These are phyloP conservation scores for Oreochromis tanganicae DNA, from an alignment of 2,113 vertebrate genomes.

Conservation along the genomic window DNA sequence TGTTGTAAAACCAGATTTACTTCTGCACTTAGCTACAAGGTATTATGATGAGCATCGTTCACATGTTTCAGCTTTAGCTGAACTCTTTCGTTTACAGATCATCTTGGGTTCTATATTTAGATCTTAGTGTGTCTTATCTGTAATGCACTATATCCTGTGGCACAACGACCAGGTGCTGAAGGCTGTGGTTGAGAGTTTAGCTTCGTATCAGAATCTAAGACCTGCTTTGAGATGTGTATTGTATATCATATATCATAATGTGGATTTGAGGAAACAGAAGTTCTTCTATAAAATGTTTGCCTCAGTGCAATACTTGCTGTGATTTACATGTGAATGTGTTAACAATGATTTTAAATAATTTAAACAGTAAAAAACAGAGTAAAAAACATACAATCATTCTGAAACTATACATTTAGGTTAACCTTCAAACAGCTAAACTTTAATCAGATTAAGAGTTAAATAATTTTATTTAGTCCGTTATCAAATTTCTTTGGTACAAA, in stretches of 20 bases:
- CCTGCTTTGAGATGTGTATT: too few relatives aligned
- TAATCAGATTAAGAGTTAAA: accelerated
- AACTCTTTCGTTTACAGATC: not conserved
- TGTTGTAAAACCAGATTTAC: not conserved
- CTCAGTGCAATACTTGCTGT: not conserved
- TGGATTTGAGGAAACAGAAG: not conserved
- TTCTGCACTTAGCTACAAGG: accelerated
- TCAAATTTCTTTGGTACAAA: too few relatives aligned
- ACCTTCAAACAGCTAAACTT: too few relatives aligned
- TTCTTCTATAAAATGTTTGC: not conserved
- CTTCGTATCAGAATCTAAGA: too few relatives aligned
- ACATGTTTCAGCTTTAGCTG: accelerated
- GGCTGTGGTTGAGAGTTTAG: too few relatives aligned
- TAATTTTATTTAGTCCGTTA: not conserved
- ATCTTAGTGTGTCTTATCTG: too few relatives aligned
- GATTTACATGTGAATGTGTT: accelerated
- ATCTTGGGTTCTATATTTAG: too few relatives aligned
- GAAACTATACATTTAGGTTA: accelerated
- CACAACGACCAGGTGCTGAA: too few relatives aligned
- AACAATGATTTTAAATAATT: not conserved
- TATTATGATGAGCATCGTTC: accelerated
- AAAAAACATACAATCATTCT: not conserved
- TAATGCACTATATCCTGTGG: too few relatives aligned
- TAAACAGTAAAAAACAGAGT: not conserved
- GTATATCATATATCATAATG: too few relatives aligned